A percentile compares a stretch with the other conserved stretches of the same genome.
phyloP scores from a whole-genome alignment of 1,140 invertebrate genomes.

The Euglossa dilemma region DNA sequence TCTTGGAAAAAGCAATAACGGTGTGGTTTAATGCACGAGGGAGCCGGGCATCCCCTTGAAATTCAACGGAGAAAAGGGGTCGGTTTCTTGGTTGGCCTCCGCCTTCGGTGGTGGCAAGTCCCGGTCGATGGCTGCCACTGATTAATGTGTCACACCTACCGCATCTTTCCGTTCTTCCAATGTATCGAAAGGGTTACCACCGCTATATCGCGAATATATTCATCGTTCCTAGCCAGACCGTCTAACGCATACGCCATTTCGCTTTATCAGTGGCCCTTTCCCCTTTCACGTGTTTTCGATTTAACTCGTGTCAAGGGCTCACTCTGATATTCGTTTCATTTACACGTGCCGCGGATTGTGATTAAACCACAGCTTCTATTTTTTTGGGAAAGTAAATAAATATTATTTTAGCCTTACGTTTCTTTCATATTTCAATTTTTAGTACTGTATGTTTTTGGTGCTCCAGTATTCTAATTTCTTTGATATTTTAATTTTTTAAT shows the following conservation, averaged over 20 bases:
- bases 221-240: not conserved
- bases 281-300: not conserved
- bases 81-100: constrained; percentile 34
- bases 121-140: constrained; percentile 58
- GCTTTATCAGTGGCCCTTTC: not conserved
- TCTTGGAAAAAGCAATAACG: constrained; percentile 48
- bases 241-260: too few relatives aligned
- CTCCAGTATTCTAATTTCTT: too few relatives aligned
- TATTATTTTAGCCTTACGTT: too few relatives aligned
- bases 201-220: not conserved
- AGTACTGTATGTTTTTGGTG: too few relatives aligned
- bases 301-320: not conserved
- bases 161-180: constrained; percentile 51
- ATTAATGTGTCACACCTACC: constrained; percentile 68
- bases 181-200: constrained; percentile 35
- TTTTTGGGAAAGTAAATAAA: too few relatives aligned
- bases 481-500: too few relatives aligned
- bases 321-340: not conserved
- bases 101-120: constrained; percentile 27
- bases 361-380: not conserved
- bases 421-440: too few relatives aligned
- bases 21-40: constrained; percentile 26
- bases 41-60: constrained; percentile 39
- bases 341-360: not conserved
- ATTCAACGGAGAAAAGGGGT: constrained; percentile 43